Evolutionary conservation across 2,888 invertebrate genomes (phyloP), one percentile per base, ranked within the genome.

Genomic region (Polymixis lichenea): DNA sequence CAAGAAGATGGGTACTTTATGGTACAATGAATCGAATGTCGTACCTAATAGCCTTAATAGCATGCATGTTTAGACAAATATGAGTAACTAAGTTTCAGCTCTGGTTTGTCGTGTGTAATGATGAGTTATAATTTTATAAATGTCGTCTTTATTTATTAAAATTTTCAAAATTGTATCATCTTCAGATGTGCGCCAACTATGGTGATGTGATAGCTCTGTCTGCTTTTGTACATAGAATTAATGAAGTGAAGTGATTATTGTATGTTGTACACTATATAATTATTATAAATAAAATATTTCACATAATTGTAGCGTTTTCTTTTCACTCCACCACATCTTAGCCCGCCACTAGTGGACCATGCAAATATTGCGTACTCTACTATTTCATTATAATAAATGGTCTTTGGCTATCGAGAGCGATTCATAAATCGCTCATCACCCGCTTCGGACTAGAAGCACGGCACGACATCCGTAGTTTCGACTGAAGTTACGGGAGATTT

Each of bases 201-300:
- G 69, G 77, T 86, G 71, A 86, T 91, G 89, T 90, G 89, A 90
- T 90, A 89, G 84, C 74, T 83, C 78, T 82, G 73, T 86, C 86
- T 85, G 90, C 89, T 91, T 89, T 89, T 91, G 90, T 91, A 91
- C 88, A 91, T 90, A 90, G 73, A 72, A 84, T 85, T 77, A 81
- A 77, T 80, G 60, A 87, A 85, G 56, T 79, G 65, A 77, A 84
- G 56, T 77, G 69, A 76, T 73, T 73, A 68, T 77, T 84, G 64
- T 85, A 78, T 85, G 85, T 84, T 85, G 78, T 88, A 87, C 85
- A 85, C 80, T 78, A 79, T 80, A 80, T 61, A 86, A 87, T 77
- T 78, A 77, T 77, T 75, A 81, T 79, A 78, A 83, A 83, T 80
- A 71, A 77, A 84, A 80, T 75, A 80, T 79, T 85, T 86, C 87